Base-by-base conservation (phyloP, 2,888 invertebrate species). In the Palloptera scutellata region DNA sequence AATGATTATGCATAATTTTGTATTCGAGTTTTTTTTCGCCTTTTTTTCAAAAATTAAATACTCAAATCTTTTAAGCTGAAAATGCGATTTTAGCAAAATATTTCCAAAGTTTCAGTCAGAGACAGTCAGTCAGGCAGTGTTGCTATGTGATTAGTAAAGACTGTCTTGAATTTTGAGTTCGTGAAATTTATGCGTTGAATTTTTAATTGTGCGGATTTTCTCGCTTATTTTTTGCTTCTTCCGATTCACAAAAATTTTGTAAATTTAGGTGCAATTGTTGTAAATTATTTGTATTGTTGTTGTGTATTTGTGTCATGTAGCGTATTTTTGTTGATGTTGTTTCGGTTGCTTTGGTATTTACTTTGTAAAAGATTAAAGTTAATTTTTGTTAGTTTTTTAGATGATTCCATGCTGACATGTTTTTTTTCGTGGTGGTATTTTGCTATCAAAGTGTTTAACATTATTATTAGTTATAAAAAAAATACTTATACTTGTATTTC, bases 1-100 rank as follows among this genome's bases (percentile, higher is more conserved):
- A 60, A 48, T 66, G 66, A 66, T 45, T 66, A 40, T 19, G 12
- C 66, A 61, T 12, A 41, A 54, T 52, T 61, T 54, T 20, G 15
- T 5, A 40, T 66, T 43, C 13, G n/a, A n/a, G n/a, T n/a, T n/a
- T n/a, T n/a, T n/a, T n/a, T n/a, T n/a, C n/a, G n/a, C n/a, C n/a
- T n/a, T n/a, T n/a, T n/a, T n/a, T n/a, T n/a, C n/a, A n/a, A 6
- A 30, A 30, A 30, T 30, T 30, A 2, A 30, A 30, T 4, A 30
- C 30, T 30, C 30, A 30, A 30, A 30, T 40, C 42, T 43, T 17
- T 40, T 59, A 64, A 58, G 64, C 66, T 61, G n/a, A n/a, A 54
- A 66, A 66, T 61, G 55, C 66, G 66, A 66, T 66, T 66, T 61
- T 20, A 58, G 2, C 30, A 30, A 30, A 30, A 30, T 6, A 4